Evolutionary conservation across 2,797 vertebrate genomes (phyloP).

Genomic region (Erethizon dorsatum): DNA sequence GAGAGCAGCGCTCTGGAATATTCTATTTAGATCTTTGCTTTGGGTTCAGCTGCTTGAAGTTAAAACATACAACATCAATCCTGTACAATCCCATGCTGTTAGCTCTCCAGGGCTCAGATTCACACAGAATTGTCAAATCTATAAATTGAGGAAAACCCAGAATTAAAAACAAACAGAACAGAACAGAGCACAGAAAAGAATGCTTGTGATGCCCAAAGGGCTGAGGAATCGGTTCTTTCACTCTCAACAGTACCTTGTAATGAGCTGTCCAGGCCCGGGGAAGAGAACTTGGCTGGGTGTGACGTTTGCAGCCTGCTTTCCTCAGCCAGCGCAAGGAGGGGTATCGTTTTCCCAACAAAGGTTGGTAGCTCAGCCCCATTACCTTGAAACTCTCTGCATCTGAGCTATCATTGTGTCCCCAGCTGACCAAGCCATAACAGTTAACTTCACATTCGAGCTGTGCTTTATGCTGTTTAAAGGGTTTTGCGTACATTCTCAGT

Average conservation of each 20-base stretch:
- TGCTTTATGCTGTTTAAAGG: neutral
- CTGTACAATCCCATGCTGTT: slow-evolving; percentile 86
- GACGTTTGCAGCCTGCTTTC: slow-evolving; percentile 67
- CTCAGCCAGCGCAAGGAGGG: slow-evolving; percentile 41
- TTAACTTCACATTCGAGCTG: neutral
- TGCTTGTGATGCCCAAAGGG: neutral
- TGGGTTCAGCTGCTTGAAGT: slow-evolving; percentile 78
- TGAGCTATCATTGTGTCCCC: neutral
- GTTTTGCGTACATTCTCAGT: neutral
- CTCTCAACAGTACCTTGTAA: slow-evolving; percentile 78
- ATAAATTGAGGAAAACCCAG: slow-evolving; percentile 47
- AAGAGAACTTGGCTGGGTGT: neutral
- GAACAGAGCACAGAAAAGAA: slow-evolving; percentile 48
- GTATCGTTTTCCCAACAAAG: slow-evolving; percentile 7
- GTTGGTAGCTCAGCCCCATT: slow-evolving; percentile 14
- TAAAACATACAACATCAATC: slow-evolving; percentile 77
- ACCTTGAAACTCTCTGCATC: neutral
- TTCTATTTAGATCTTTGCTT: slow-evolving; percentile 73
- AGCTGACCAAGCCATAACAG: neutral
- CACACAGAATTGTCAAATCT: slow-evolving; percentile 70
- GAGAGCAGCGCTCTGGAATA: slow-evolving; percentile 30
- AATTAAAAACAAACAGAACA: slow-evolving; percentile 51
- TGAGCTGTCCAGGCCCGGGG: slow-evolving; percentile 64
- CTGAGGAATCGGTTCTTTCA: slow-evolving; percentile 47
- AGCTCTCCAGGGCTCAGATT: slow-evolving; percentile 82